These are phyloP conservation scores for Macquaria ambigua DNA, from an alignment of 2,113 vertebrate genomes.

Conservation along the genomic window DNA sequence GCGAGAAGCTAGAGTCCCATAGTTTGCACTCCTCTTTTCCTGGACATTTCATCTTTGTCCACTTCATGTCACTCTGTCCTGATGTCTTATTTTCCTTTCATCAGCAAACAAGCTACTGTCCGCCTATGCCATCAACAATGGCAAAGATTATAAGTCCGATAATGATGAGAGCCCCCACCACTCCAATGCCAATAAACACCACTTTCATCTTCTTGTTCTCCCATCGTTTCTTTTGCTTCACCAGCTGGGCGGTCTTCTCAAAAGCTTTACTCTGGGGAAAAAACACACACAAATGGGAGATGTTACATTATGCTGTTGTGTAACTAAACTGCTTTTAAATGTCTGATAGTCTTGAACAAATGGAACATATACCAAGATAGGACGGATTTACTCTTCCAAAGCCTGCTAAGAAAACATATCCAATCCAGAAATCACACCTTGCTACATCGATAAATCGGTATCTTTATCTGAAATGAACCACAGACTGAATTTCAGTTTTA, in stretches of 20 bases:
- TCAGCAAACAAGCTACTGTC: not conserved
- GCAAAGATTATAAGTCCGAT: constrained; percentile 68
- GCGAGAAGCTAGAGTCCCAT: constrained; percentile 9
- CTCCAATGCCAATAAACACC: constrained; percentile 49
- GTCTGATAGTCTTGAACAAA: not conserved
- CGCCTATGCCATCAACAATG: not conserved
- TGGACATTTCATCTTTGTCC: constrained; percentile 10
- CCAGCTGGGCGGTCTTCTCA: constrained; percentile 73
- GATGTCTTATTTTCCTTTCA: not conserved
- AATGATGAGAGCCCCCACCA: constrained; percentile 35
- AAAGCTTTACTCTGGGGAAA: constrained; percentile 78
- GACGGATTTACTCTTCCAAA: not conserved
- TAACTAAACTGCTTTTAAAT: not conserved
- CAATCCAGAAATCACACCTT: not conserved
- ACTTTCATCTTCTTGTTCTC: constrained; percentile 80
- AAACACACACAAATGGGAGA: constrained; percentile 12
- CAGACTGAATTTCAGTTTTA: not conserved
- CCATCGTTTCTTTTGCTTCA: constrained; percentile 79
- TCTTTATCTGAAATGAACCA: not conserved
- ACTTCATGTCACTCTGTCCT: not conserved
- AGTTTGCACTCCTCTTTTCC: constrained; percentile 29
- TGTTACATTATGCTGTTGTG: not conserved
- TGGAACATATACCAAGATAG: not conserved
- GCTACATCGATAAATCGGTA: not conserved
- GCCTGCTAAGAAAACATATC: not conserved